Conservation (phyloP, 2,113 vertebrate species). For the Megalops atlanticus region DNA sequence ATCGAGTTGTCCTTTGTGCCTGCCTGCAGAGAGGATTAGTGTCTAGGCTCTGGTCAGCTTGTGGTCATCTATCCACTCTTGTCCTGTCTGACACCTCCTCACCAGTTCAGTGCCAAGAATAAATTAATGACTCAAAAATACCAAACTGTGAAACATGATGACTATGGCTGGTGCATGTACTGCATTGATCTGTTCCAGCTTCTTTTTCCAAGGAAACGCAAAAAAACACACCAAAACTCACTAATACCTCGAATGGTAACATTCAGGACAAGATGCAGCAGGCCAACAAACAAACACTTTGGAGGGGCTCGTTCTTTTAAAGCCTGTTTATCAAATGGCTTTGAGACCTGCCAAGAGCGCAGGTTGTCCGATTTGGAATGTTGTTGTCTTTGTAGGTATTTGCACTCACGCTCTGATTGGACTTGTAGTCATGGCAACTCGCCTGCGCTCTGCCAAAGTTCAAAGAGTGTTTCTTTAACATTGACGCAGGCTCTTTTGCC, state of each 20-base stretch:
- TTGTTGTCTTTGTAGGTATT: constrained; percentile 32
- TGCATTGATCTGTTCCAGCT: background rate
- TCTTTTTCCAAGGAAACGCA: background rate
- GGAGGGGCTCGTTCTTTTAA: background rate
- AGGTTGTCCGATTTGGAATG: constrained; percentile 33
- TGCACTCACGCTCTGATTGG: background rate
- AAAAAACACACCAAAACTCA: background rate
- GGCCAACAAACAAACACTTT: background rate
- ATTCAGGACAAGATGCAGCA: constrained; percentile 17
- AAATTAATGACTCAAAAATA: background rate
- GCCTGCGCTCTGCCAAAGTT: background rate
- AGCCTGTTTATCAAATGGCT: background rate
- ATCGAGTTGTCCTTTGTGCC: background rate
- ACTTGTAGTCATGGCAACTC: constrained; percentile 35
- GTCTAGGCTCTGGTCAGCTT: background rate
- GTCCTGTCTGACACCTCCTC: background rate
- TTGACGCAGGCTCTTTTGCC: constrained; percentile 30
- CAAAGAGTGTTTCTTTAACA: constrained; percentile 2
- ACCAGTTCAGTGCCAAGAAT: background rate
- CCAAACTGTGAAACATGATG: background rate
- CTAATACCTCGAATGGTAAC: background rate
- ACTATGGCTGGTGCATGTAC: background rate
- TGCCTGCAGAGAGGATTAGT: background rate
- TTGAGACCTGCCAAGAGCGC: background rate
- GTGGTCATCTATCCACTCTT: background rate